A percentile compares a stretch with the other conserved stretches of the same genome.
Evolutionary conservation across 2,888 invertebrate genomes (phyloP).

Genomic region (Orthonychiurus folsomi): DNA sequence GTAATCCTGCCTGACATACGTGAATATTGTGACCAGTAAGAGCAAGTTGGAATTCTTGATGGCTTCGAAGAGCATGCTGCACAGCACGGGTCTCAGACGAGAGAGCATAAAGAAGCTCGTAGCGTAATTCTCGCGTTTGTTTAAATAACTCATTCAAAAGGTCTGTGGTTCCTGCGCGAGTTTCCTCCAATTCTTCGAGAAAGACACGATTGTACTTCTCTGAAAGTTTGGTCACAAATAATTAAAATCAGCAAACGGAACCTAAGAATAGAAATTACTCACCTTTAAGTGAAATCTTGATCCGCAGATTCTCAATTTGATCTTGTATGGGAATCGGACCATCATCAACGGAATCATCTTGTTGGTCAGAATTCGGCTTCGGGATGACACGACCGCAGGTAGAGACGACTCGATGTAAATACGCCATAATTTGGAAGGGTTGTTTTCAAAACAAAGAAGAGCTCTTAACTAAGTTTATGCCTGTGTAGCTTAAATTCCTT

Average conservation of each 20-base stretch:
- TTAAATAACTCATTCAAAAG: background rate
- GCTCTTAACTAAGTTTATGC: too few relatives aligned
- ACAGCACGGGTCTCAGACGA: conserved; percentile 30
- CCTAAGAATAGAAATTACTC: background rate
- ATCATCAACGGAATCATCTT: background rate
- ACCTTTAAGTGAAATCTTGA: background rate
- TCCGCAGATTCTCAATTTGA: background rate
- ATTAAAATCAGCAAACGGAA: too few relatives aligned
- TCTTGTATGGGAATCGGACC: background rate
- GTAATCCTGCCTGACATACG: background rate
- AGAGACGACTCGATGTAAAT: background rate
- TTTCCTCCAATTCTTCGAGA: background rate
- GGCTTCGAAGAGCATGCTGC: conserved; percentile 29
- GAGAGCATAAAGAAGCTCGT: background rate
- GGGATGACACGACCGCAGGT: background rate
- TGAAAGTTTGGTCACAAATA: too few relatives aligned
- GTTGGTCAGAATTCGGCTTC: background rate
- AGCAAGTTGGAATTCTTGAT: conserved; percentile 29
- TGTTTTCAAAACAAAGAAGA: background rate
- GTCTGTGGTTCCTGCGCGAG: background rate
- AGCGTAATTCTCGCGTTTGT: background rate
- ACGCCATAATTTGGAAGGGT: too few relatives aligned
- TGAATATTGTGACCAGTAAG: conserved; percentile 24
- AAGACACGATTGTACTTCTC: background rate
- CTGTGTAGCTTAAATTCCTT: too few relatives aligned